Percentiles rank a stretch among this genome's conserved stretches.
Evolutionary conservation across 1,140 invertebrate genomes (phyloP).

Genomic region (Andricus grossulariae): DNA sequence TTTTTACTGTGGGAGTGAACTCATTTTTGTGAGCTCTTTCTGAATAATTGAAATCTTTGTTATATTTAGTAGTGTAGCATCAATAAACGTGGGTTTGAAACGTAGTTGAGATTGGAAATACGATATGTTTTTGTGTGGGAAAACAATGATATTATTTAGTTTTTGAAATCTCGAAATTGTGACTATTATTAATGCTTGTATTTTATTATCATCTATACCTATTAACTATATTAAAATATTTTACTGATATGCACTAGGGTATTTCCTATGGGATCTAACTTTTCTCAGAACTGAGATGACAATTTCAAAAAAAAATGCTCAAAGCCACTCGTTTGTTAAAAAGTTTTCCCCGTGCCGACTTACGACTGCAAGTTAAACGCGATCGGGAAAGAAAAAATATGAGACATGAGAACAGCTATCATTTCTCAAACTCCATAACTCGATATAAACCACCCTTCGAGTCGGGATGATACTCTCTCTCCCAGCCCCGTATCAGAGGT

Average conservation of each 20-base stretch:
- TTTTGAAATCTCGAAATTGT: too few species aligned
- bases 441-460: constrained; percentile 67
- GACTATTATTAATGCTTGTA: too few species aligned
- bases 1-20: too few species aligned
- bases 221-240: too few species aligned
- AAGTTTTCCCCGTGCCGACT: constrained; percentile 26
- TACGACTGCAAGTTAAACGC: constrained; percentile 26
- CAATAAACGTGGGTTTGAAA: too few species aligned
- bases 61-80: too few species aligned
- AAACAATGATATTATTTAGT: too few species aligned
- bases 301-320: constrained; percentile 17
- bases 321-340: constrained; percentile 14
- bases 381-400: constrained; percentile 57
- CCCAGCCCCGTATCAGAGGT: constrained; percentile 1
- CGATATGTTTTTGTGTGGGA: too few species aligned
- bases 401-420: constrained; percentile 61
- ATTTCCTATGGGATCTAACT: neutral
- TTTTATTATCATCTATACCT: too few species aligned
- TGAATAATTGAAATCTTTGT: too few species aligned
- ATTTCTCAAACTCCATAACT: constrained; percentile 73
- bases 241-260: neutral
- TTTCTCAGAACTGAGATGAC: neutral
- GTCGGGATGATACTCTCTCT: constrained; percentile 20
- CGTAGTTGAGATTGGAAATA: too few species aligned
- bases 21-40: too few species aligned